Percentiles rank a stretch among this genome's conserved stretches.
Evolutionary conservation across 2,888 invertebrate species (phyloP).

Genomic region (Synergus gifuensis): DNA sequence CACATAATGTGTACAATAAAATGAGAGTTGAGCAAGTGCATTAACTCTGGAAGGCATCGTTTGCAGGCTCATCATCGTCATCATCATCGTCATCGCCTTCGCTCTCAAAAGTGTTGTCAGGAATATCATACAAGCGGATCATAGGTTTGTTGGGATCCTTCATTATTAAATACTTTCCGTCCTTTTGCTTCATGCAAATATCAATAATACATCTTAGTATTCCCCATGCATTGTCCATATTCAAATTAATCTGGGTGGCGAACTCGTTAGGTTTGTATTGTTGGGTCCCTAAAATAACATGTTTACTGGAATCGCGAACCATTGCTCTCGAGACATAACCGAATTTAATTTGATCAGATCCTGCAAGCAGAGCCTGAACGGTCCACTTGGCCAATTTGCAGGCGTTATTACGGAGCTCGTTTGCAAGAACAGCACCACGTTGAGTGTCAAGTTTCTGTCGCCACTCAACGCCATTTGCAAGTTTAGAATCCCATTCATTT

Average conservation of each 20-base stretch:
- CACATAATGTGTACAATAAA: background rate
- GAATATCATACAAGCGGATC: conserved; percentile 98
- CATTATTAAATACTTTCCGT: conserved; percentile 98
- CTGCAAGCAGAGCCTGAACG: conserved; percentile 94
- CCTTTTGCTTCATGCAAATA: conserved; percentile 97
- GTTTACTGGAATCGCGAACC: conserved; percentile 95
- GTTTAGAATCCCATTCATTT: conserved; percentile 99
- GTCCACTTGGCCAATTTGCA: conserved; percentile 99
- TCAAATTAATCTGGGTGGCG: conserved; percentile 98
- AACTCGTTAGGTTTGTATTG: conserved; percentile 99
- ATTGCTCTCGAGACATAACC: conserved; percentile 98
- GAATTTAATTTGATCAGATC: conserved; percentile 98
- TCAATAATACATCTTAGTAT: conserved; percentile 98
- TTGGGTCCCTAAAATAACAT: conserved; percentile 97
- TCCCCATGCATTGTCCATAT: conserved; percentile 99
- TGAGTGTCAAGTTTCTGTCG: conserved; percentile 98
- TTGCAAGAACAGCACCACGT: conserved; percentile 98
- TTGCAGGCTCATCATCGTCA: conserved; percentile 81
- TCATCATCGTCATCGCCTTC: conserved; percentile 95
- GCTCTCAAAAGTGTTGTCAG: conserved; percentile 98
- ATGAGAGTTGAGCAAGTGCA: background rate
- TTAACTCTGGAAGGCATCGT: conserved; percentile 75
- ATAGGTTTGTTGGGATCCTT: conserved; percentile 99
- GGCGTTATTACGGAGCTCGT: conserved; percentile 99
- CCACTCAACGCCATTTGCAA: conserved; percentile 98